phyloP scores from a whole-genome alignment of 2,113 vertebrate genomes.

The Corydoras sp. region DNA sequence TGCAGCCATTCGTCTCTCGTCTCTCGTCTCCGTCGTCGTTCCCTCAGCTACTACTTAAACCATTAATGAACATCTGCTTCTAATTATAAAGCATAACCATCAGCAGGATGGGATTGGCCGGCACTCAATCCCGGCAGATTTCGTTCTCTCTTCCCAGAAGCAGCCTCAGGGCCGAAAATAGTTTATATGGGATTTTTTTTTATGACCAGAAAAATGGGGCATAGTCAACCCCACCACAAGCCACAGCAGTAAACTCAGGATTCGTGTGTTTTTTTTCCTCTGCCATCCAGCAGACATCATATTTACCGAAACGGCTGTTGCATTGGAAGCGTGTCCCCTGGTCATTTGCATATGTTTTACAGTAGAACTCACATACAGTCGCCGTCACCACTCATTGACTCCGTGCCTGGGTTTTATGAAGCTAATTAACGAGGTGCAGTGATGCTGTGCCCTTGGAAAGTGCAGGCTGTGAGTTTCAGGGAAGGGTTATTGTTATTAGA shows the following conservation, averaged over 20 bases:
- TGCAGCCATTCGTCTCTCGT: slow-evolving; percentile 17
- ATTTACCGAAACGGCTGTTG: slow-evolving; percentile 38
- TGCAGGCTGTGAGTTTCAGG: slow-evolving; percentile 58
- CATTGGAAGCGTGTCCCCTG: not conserved
- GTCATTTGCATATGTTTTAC: slow-evolving; percentile 34
- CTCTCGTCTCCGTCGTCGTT: slow-evolving; percentile 4
- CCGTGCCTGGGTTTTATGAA: slow-evolving; percentile 60
- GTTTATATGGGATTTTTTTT: slow-evolving; percentile 62
- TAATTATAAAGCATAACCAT: slow-evolving; percentile 58
- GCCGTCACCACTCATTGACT: slow-evolving; percentile 55
- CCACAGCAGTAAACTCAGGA: slow-evolving; percentile 36
- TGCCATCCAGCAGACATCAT: slow-evolving; percentile 22
- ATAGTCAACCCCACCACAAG: slow-evolving; percentile 21
- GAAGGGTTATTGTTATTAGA: slow-evolving; percentile 47
- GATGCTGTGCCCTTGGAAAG: slow-evolving; percentile 55
- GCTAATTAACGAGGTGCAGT: slow-evolving; percentile 66
- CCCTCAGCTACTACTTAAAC: slow-evolving; percentile 45
- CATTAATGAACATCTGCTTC: slow-evolving; percentile 63
- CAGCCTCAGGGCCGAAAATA: slow-evolving; percentile 59
- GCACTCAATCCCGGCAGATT: slow-evolving; percentile 44
- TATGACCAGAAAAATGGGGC: slow-evolving; percentile 51
- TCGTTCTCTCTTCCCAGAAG: slow-evolving; percentile 27
- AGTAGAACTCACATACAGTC: slow-evolving; percentile 29
- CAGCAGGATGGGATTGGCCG: slow-evolving; percentile 57
- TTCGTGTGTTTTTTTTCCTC: slow-evolving; percentile 34